A percentile compares a stretch with the other conserved stretches of the same genome.
Conservation (phyloP, 2,113 vertebrate genomes). For the Myiopsitta monachus region DNA sequence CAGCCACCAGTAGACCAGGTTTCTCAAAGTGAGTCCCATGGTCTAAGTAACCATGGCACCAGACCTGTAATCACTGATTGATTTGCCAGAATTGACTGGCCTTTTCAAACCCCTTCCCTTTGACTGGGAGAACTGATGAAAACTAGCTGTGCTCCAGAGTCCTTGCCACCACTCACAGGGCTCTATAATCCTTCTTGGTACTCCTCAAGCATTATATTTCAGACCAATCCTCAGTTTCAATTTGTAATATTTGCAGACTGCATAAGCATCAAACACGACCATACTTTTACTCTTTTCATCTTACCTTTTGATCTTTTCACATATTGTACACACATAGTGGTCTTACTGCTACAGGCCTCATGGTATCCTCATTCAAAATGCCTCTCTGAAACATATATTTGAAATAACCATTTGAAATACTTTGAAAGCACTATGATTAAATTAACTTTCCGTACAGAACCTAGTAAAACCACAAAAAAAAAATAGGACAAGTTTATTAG, state of each 20-base stretch:
- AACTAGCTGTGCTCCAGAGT: background rate
- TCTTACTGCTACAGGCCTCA: background rate
- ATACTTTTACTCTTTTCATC: conserved; percentile 45
- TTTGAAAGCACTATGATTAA: background rate
- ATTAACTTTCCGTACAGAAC: background rate
- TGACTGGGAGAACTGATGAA: background rate
- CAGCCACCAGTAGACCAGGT: background rate
- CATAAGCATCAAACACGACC: background rate
- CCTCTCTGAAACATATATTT: background rate
- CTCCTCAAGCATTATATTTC: background rate
- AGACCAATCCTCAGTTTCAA: background rate
- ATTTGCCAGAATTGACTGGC: background rate
- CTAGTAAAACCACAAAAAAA: background rate
- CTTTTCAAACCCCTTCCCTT: background rate
- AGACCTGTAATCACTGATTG: background rate
- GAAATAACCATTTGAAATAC: background rate
- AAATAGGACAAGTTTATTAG: background rate
- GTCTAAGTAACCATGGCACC: background rate
- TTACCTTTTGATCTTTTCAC: conserved; percentile 26
- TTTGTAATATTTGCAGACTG: conserved; percentile 8
- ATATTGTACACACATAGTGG: background rate
- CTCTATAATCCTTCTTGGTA: background rate
- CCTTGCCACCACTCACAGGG: background rate
- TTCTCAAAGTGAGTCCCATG: background rate
- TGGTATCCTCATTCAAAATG: background rate